Base-by-base conservation (phyloP, 2,888 invertebrate genomes). In the Patella ulyssiponensis region DNA sequence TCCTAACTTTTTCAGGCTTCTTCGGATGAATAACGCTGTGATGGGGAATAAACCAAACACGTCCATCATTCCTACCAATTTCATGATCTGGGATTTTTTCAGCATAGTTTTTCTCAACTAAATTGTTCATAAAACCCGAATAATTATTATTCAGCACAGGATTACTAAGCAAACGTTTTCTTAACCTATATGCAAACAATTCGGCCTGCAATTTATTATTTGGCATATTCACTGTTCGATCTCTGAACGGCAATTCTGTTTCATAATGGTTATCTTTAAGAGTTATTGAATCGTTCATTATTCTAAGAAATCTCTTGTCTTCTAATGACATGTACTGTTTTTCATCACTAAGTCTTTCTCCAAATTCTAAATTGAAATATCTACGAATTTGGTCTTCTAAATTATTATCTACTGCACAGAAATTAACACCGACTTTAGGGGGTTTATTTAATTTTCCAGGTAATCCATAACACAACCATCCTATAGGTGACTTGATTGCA, bases 41-140 rank as follows among this genome's bases (percentile, higher is more conserved):
- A 64, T 77, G 77, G 1, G 77, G 77, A 15, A 77, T 52, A 70
- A 74, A 79, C 72, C 79, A 77, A 7, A 27, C 52, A 15, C 73
- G 53, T 17, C 53, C 20, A 69, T 15, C 69, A 17, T 33, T 12
- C 9, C 51, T 69, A n/a, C 72, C 69, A 4, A 69, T n/a, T 53
- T 75, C 54, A 27, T 73, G n/a, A 11, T 53, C 33, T 20, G 12
- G n/a, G 14, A 75, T 75, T 23, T 54, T 52, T 70, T 79, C 79
- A 15, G 79, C 76, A 70, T 79, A 79, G 7, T 79, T 77, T 20
- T 77, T 80, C 1, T 78, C 58, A 3, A 78, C 20, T 11, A 81
- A 52, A 17, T 72, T 71, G 11, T 74, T 71, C 54, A 81, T 79
- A 27, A 54, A 71, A 72, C 5, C 12, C 20, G 15, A 52, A 17